Base-by-base conservation (phyloP, 2,113 vertebrate genomes). In the Orycteropus afer region DNA sequence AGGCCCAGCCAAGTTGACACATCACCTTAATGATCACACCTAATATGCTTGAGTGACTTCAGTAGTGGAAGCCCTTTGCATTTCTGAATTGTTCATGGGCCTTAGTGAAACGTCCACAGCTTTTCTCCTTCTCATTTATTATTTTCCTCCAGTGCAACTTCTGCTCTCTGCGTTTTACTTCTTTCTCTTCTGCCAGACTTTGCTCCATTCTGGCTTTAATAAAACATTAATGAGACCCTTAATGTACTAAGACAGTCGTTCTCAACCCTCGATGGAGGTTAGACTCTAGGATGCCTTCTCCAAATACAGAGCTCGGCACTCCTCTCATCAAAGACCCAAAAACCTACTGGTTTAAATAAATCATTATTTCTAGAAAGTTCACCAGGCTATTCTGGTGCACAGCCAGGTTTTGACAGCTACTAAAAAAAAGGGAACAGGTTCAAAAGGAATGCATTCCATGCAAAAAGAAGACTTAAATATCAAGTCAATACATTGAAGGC, bases 141-240 rank as follows among this genome's bases (percentile, higher is more conserved):
- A 13, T 77, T 74, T 95, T 37, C 47, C 77, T 82, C 65, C 42
- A 74, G 10, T n/a, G 29, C 29, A 5, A 40, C 74, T 74, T 81
- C 49, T 86, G 27, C 34, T 45, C 18, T 81, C 27, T 90, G 10
- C 67, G 20, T 73, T 87, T 77, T 45, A 7, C 40, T 53, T 89
- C 67, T 67, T 67, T 89, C 29, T 81, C 1, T 78, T 76, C 73
- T 65, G 12, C 5, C 25, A 61, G n/a, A 0, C 32, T 77, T 92
- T 69, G 67, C 34, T 86, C 13, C 10, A 18, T 63, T 63, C 37
- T 74, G 29, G 10, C 37, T 79, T 7, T 40, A 42, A 61, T 91
- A 67, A 94, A 81, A 82, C 77, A 94, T 61, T 83, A 85, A 76
- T 34, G 55, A 96, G 42, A 69, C 2, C 37, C 37, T 77, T 67